Evolutionary conservation across 2,888 invertebrate genomes (phyloP).

Genomic region (Endotricha flammealis): DNA sequence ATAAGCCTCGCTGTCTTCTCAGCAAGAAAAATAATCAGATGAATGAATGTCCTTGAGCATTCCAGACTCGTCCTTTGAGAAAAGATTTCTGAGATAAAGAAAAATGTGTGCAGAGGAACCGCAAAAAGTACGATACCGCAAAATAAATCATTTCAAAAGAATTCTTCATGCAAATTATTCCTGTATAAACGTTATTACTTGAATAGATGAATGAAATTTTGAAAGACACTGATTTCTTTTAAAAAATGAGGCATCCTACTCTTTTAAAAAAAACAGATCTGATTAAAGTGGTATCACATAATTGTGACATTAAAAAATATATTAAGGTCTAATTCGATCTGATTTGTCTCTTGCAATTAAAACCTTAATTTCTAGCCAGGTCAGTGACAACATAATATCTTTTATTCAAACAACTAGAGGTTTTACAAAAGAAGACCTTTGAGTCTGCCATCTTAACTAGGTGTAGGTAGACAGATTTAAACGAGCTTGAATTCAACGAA

Average conservation of each 20-base stretch:
- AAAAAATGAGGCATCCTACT: background rate
- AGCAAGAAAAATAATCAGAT: conserved; percentile 58
- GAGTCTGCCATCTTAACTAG: too few species aligned
- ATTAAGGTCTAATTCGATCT: too few species aligned
- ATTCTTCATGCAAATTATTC: conserved; percentile 43
- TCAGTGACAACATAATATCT: too few species aligned
- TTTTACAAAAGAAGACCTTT: too few species aligned
- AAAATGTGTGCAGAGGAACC: conserved; percentile 45
- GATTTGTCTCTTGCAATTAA: too few species aligned
- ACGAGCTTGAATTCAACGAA: too few species aligned
- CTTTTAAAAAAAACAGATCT: too few species aligned
- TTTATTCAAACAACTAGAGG: too few species aligned
- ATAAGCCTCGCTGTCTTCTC: conserved; percentile 50
- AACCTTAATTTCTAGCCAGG: too few species aligned
- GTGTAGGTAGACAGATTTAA: too few species aligned
- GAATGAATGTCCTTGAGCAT: conserved; percentile 61
- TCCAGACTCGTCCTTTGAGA: conserved; percentile 57
- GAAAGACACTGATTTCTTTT: background rate
- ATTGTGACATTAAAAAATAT: too few species aligned
- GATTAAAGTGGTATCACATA: too few species aligned
- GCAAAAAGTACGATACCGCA: conserved; percentile 43
- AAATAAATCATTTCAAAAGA: conserved; percentile 51
- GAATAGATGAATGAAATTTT: conserved; percentile 1
- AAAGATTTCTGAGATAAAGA: conserved; percentile 58
- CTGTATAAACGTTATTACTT: conserved; percentile 13